Evolutionary conservation across 2,888 invertebrate genomes (phyloP).

Genomic region (Machimus rusticus): DNA sequence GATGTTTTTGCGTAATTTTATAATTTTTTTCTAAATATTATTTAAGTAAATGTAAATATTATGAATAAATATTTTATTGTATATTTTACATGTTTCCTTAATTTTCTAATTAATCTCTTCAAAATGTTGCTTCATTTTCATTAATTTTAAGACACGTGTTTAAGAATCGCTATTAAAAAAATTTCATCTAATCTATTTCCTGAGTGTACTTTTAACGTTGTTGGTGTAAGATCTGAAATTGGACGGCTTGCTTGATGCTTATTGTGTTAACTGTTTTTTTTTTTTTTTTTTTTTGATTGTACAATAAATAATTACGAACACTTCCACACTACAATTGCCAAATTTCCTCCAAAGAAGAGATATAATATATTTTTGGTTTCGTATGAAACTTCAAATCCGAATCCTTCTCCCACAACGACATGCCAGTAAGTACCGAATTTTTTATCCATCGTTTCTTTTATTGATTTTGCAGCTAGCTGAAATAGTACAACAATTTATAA

Average conservation of each 20-base stretch:
- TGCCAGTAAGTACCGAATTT: slow-evolving; percentile 95
- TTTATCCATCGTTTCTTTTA: slow-evolving; percentile 95
- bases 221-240: neutral
- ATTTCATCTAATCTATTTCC: slow-evolving; percentile 5
- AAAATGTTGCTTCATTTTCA: neutral
- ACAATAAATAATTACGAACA: slow-evolving; percentile 68
- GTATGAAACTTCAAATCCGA: slow-evolving; percentile 91
- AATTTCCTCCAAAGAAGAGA: slow-evolving; percentile 90
- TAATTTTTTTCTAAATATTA: neutral
- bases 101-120: neutral
- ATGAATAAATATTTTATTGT: slow-evolving; percentile 24
- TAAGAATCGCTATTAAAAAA: neutral
- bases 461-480: slow-evolving; percentile 87
- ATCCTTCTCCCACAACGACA: slow-evolving; percentile 95
- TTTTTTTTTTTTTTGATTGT: neutral
- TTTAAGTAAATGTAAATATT: slow-evolving; percentile 22
- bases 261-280: neutral
- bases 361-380: slow-evolving; percentile 87
- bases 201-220: slow-evolving; percentile 9
- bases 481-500: neutral
- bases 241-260: neutral
- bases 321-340: slow-evolving; percentile 90
- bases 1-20: slow-evolving; percentile 77
- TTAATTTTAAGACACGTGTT: neutral
- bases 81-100: neutral